Conservation (phyloP, 2,113 vertebrate genomes). For the Xyrauchen texanus region DNA sequence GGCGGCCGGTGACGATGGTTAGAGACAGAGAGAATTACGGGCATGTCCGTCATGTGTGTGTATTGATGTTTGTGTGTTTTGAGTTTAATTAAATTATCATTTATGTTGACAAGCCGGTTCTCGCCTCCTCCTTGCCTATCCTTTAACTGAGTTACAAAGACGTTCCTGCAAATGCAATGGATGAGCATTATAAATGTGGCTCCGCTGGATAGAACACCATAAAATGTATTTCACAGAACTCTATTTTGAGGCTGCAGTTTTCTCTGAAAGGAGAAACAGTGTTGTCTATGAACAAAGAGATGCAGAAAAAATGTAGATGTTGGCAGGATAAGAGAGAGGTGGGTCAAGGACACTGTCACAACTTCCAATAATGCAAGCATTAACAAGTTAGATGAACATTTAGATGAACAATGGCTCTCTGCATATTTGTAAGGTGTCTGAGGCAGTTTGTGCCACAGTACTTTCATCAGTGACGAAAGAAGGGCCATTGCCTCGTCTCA, state of each 20-base stretch:
- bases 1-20: too few species aligned
- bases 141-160: too few species aligned
- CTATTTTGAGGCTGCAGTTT: slow-evolving; percentile 32
- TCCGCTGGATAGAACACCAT: too few species aligned
- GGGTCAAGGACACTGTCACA: slow-evolving; percentile 7
- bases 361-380: neutral
- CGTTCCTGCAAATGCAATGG: slow-evolving; percentile 31
- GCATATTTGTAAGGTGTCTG: neutral
- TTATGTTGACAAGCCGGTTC: too few species aligned
- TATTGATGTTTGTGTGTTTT: too few species aligned
- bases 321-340: neutral
- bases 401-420: slow-evolving; percentile 16
- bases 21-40: too few species aligned
- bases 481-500: slow-evolving; percentile 6
- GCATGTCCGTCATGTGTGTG: too few species aligned
- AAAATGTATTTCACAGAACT: neutral
- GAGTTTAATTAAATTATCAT: too few species aligned
- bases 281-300: neutral
- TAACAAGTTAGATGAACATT: neutral
- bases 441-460: neutral
- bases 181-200: slow-evolving; percentile 40
- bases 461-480: neutral
- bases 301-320: neutral
- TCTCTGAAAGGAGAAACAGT: neutral
- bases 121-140: too few species aligned